A percentile compares a stretch with the other conserved stretches of the same genome.
Evolutionary conservation across 2,888 invertebrate species (phyloP).

Genomic region (Clepsis dumicolana): DNA sequence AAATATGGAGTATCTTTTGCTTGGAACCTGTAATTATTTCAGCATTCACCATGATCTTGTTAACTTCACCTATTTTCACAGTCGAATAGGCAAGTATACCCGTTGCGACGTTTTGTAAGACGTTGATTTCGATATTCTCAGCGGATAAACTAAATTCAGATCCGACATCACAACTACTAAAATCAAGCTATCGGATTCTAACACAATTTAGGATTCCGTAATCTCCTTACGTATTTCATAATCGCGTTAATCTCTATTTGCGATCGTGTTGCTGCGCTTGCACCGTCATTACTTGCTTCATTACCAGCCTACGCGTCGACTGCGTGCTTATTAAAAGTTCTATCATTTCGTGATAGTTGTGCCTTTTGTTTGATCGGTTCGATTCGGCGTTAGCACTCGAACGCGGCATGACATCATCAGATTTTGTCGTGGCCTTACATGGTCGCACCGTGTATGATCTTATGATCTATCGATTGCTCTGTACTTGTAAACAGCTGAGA

Average conservation of each 20-base stretch:
- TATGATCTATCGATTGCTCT: slow-evolving; percentile 74
- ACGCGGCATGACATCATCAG: slow-evolving; percentile 78
- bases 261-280: slow-evolving; percentile 48
- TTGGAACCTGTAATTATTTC: too few relatives aligned
- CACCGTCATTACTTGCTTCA: slow-evolving; percentile 65
- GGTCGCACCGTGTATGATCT: slow-evolving; percentile 79
- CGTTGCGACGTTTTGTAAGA: neutral
- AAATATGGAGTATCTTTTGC: too few relatives aligned
- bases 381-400: slow-evolving; percentile 53
- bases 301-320: slow-evolving; percentile 74
- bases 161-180: neutral
- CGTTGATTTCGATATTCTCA: neutral
- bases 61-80: too few relatives aligned
- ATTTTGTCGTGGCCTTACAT: slow-evolving; percentile 78
- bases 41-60: too few relatives aligned
- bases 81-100: too few relatives aligned
- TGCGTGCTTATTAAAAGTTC: slow-evolving; percentile 79
- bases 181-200: neutral
- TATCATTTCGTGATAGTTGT: slow-evolving; percentile 67
- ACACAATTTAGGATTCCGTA: slow-evolving; percentile 31
- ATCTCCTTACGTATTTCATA: slow-evolving; percentile 39
- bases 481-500: slow-evolving; percentile 72
- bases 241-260: slow-evolving; percentile 31
- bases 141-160: neutral
- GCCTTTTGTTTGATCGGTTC: slow-evolving; percentile 68